Base-by-base conservation (phyloP, 2,888 invertebrate genomes). In the Galeopsomyia nigrocyanea region DNA sequence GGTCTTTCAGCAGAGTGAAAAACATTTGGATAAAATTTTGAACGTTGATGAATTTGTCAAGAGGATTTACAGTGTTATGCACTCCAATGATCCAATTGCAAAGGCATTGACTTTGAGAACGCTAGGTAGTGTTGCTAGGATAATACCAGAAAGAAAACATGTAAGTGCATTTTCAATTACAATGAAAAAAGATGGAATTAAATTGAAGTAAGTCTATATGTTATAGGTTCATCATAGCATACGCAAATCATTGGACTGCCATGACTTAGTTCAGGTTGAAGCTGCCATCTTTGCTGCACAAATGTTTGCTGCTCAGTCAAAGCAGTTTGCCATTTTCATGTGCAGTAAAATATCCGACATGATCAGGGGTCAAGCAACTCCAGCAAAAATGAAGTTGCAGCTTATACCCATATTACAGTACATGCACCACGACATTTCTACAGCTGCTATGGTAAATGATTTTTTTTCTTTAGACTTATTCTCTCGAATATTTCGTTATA, bases 71-170 rank as follows among this genome's bases (percentile, higher is more conserved):
- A 94, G 95, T 86, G 99, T 99, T 0, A 94, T 96, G 79, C 97
- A 98, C 87, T 97, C 98, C 9, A 99, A 99, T 85, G 99, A 99
- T 87, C 97, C 98, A 0, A 94, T 98, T 9, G 98, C 98, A 0
- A 90, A 98, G 80, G 96, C 98, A 0, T 88, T 98, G 13, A 96
- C 97, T 0, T 87, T 99, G 13, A 89, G 95, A 76, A 96, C 96
- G 0, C 88, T 98, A 46, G 98, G 97, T 0, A 96, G 96, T 56
- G 94, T 97, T 3, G 97, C 98, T 0, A 93, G 94, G 21, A 95
- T 98, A 39, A 97, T 98, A 77, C 94, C 96, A 0, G 97, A 98
- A 87, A 90, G 95, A 77, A 96, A 97, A 82, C 95, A 96, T 87
- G 84, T 84, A 75, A 50, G 51, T 10, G 57, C 26, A 51, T 50